These are phyloP conservation scores for Patella vulgata DNA, from an alignment of 1,140 invertebrate species.

Conservation along the genomic window DNA sequence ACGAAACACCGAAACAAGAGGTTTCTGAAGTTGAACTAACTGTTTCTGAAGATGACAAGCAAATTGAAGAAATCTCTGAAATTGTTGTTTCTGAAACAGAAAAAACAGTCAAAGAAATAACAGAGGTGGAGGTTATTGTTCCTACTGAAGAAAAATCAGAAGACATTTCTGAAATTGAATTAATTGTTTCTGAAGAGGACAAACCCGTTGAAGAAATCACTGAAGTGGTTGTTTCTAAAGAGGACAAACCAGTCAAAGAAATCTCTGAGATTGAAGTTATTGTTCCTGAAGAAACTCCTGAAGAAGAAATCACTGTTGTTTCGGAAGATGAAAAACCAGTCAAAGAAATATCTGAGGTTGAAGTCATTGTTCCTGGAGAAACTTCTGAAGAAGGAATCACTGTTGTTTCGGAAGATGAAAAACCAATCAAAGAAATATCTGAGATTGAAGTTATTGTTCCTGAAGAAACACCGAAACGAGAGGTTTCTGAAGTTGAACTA, in stretches of 20 bases:
- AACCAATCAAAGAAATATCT: conserved; percentile 13
- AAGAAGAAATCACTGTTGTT: conserved; percentile 8
- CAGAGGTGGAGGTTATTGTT: too few species aligned
- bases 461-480: conserved; percentile 3
- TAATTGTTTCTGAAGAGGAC: conserved; percentile 9
- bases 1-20: too few species aligned
- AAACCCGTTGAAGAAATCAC: conserved; percentile 11
- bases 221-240: conserved; percentile 17
- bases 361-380: conserved; percentile 25
- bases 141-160: conserved; percentile 12
- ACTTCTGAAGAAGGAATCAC: too few species aligned
- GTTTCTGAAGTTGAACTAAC: background rate
- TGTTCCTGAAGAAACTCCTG: conserved; percentile 12
- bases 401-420: conserved; percentile 11
- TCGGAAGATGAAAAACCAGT: background rate
- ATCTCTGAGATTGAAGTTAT: conserved; percentile 10
- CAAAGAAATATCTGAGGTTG: conserved; percentile 15
- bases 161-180: conserved; percentile 4
- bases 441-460: conserved; percentile 2
- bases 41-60: conserved; percentile 4
- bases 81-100: conserved; percentile 10
- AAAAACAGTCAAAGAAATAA: conserved; percentile 2
- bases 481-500: conserved; percentile 8
- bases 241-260: conserved; percentile 13
- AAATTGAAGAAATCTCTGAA: conserved; percentile 8